Evolutionary conservation across 2,888 invertebrate species (phyloP).

Genomic region (Notodonta dromedarius): DNA sequence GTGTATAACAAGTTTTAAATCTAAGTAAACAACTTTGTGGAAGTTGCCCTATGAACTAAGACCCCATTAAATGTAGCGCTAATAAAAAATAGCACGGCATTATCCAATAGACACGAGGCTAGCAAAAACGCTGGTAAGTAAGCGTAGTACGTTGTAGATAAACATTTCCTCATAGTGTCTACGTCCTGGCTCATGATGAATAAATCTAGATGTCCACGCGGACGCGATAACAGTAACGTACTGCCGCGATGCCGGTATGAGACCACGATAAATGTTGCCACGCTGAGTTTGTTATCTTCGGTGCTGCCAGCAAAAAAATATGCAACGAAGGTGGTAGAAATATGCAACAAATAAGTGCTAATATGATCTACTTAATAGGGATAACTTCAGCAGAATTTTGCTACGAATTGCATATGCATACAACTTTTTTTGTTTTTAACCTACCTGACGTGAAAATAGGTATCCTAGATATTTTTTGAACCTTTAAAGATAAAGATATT

Average conservation of each 20-base stretch:
- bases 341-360: slow-evolving; percentile 1
- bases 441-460: no score
- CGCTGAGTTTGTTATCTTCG: slow-evolving; percentile 49
- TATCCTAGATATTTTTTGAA: no score
- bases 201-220: slow-evolving; percentile 72
- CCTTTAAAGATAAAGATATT: no score
- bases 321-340: slow-evolving; percentile 26
- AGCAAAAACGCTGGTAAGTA: slow-evolving; percentile 50
- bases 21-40: background rate
- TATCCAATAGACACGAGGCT: slow-evolving; percentile 33
- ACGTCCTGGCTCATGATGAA: slow-evolving; percentile 65
- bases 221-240: slow-evolving; percentile 57
- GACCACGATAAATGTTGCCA: slow-evolving; percentile 50
- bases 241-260: slow-evolving; percentile 52
- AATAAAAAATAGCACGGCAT: slow-evolving; percentile 7
- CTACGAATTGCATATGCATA: no score
- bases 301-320: slow-evolving; percentile 38
- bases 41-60: background rate
- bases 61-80: background rate
- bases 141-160: slow-evolving; percentile 61
- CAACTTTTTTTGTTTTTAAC: no score
- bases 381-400: no score
- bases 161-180: slow-evolving; percentile 69
- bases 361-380: no score
- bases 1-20: no score